These are phyloP conservation scores for Rhinatrema bivittatum DNA, from an alignment of 2,797 vertebrate genomes.

Conservation along the genomic window DNA sequence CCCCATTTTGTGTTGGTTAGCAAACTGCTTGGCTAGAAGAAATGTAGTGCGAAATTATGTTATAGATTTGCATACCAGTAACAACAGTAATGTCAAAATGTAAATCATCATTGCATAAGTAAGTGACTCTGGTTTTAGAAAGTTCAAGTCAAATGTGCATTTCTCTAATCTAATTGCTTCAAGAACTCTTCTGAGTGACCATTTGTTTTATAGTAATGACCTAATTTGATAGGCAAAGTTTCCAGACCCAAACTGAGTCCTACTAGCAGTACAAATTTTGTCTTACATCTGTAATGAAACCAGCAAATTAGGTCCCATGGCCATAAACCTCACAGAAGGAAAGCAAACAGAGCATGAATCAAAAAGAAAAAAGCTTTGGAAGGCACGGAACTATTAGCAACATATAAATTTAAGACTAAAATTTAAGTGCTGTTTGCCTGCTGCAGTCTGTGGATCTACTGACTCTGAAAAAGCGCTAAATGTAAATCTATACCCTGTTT, in stretches of 20 bases:
- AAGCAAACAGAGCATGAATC: conserved; percentile 63
- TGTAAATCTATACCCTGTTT: conserved; percentile 43
- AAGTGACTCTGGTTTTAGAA: conserved; percentile 38
- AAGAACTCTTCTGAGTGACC: conserved; percentile 38
- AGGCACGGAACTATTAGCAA: conserved; percentile 56
- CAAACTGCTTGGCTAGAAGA: neutral
- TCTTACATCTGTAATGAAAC: conserved; percentile 62
- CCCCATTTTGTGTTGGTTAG: conserved; percentile 1
- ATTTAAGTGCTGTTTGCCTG: conserved; percentile 27
- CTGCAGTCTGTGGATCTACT: conserved; percentile 15
- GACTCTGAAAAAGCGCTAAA: conserved; percentile 18
- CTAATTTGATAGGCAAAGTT: conserved; percentile 50
- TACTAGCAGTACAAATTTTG: conserved; percentile 58
- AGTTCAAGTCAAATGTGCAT: conserved; percentile 33
- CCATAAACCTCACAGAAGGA: conserved; percentile 61
- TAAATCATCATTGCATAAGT: conserved; percentile 25
- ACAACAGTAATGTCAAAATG: conserved; percentile 23
- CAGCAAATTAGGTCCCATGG: conserved; percentile 62
- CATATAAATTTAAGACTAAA: conserved; percentile 51
- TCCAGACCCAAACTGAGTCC: conserved; percentile 46
- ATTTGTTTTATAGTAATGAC: conserved; percentile 42
- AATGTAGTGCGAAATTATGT: neutral
- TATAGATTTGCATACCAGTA: conserved; percentile 14
- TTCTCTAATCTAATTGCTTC: conserved; percentile 40
- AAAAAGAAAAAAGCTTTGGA: conserved; percentile 56